Evolutionary conservation across 2,797 vertebrate genomes (phyloP).

Genomic region (Thripadectes ignobilis): DNA sequence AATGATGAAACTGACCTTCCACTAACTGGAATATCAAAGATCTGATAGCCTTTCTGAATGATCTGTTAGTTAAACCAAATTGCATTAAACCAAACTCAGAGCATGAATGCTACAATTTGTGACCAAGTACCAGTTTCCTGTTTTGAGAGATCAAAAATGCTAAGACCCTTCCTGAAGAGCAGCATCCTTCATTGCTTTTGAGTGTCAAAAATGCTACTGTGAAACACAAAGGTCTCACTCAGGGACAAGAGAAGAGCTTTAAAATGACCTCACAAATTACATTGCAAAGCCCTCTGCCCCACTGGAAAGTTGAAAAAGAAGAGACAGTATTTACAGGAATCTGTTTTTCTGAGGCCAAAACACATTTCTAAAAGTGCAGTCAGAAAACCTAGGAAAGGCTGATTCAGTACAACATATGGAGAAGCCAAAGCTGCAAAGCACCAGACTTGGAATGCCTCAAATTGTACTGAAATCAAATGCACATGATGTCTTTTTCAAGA

Average conservation of each 20-base stretch:
- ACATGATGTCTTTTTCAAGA: background rate
- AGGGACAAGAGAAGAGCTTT: background rate
- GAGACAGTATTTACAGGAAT: background rate
- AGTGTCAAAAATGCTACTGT: background rate
- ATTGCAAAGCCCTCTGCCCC: background rate
- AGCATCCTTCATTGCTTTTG: background rate
- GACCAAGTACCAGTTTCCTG: background rate
- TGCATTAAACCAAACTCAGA: background rate
- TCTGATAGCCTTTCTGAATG: background rate
- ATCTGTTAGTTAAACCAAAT: background rate
- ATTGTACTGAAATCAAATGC: background rate
- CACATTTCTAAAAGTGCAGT: background rate
- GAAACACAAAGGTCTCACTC: background rate
- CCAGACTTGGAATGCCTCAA: background rate
- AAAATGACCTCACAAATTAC: background rate
- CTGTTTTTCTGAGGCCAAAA: background rate
- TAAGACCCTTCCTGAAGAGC: background rate
- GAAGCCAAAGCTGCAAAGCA: background rate
- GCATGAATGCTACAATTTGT: background rate
- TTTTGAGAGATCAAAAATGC: background rate
- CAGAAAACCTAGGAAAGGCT: background rate
- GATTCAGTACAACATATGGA: background rate
- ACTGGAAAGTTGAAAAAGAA: background rate
- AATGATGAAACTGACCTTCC: background rate
- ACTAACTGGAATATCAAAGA: background rate